phyloP scores from a whole-genome alignment of 2,113 vertebrate genomes.

The Poeciliopsis occidentalis region DNA sequence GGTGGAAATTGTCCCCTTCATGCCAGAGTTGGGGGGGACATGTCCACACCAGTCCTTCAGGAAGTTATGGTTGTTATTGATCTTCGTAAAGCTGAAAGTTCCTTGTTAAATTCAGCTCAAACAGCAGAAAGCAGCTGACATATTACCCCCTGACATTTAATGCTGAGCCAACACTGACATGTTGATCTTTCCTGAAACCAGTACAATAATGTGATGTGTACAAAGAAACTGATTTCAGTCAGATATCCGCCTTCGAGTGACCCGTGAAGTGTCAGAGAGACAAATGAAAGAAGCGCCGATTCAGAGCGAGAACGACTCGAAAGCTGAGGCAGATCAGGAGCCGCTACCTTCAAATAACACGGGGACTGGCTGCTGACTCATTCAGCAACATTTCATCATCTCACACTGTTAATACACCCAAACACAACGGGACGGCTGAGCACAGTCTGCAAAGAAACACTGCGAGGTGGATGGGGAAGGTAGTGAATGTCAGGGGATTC shows the following conservation, averaged over 20 bases:
- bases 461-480: neutral
- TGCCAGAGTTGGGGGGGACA: too few relatives aligned
- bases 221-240: neutral
- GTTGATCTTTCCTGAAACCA: conserved; percentile 1
- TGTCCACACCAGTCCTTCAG: too few relatives aligned
- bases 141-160: conserved; percentile 2
- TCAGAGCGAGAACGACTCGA: neutral
- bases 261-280: neutral
- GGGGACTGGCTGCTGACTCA: conserved; percentile 14
- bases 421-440: neutral
- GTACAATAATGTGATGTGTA: neutral
- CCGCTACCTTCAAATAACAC: neutral
- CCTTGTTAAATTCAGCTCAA: neutral
- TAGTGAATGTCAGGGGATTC: neutral
- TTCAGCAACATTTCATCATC: neutral
- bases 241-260: conserved; percentile 1
- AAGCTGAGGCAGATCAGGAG: neutral
- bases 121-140: neutral
- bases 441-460: neutral
- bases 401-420: neutral
- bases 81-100: neutral
- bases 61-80: neutral
- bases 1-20: too few relatives aligned
- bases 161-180: neutral
- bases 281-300: neutral